Base-by-base conservation (phyloP, 2,888 invertebrate species). In the Diarsia rubi region DNA sequence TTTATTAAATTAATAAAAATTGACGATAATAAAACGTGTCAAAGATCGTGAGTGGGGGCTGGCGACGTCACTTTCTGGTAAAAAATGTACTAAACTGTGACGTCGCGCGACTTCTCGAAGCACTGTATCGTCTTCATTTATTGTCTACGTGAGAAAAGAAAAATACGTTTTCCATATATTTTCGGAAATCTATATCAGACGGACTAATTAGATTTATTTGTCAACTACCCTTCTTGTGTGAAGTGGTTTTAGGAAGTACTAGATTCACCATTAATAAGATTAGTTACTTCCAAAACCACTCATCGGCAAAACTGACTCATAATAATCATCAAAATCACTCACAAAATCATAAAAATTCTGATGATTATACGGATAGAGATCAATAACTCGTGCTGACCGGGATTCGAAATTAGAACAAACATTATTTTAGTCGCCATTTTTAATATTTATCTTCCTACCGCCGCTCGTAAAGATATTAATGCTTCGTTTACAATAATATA, bases 401-500 rank as follows among this genome's bases (percentile, higher is more conserved):
- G 89, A 90, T 90, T 84, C 81, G 84, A 85, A 91, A 88, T 87
- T 87, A 86, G 91, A 86, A 80, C 89, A 69, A 64, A 74, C 83
- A 87, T 87, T 88, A 89, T 90, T 90, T 88, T 73, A 44, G 84
- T 74, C 66, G 69, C 71, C 78, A 78, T 85, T 86, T 81, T 86
- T 85, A 74, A 79, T 78, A 87, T 86, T 84, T 88, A 84, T 82
- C 70, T 73, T 37, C 64, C 66, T 69, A 67, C 63, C 69, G 54
- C 73, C 64, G 78, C 82, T 86, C 86, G 81, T 86, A 88, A 87
- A 87, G 69, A 85, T 81, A 88, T 88, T 87, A 86, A 77, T 82
- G 88, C 63, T 76, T 72, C 77, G 79, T 88, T 80, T 82, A 81
- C 69, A 77, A 84, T 75, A 64, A 75, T 75, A 63, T 63, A 75